phyloP scores from a whole-genome alignment of 2,888 invertebrate genomes.

The Kuschelorhynchus macadamiae region DNA sequence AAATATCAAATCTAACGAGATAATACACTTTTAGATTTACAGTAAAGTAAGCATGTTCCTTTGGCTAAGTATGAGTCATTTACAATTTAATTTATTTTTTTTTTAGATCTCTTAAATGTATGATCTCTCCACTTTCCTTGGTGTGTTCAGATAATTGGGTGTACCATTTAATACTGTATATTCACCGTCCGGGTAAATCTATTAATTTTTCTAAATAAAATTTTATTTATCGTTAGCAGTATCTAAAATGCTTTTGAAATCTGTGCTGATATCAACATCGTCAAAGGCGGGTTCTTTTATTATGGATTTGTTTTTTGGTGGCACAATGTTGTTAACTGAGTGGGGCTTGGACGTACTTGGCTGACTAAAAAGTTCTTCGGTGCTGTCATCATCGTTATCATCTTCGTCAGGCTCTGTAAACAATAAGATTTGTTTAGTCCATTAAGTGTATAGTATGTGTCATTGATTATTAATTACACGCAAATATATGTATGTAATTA shows the following conservation, averaged over 20 bases:
- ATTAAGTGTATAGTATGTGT: neutral
- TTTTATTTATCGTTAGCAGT: constrained; percentile 49
- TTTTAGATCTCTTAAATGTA: too few relatives aligned
- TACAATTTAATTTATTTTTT: too few relatives aligned
- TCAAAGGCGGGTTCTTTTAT: constrained; percentile 48
- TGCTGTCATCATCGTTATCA: constrained; percentile 59
- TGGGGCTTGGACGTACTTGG: constrained; percentile 51
- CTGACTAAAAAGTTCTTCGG: constrained; percentile 59
- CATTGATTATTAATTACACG: too few relatives aligned
- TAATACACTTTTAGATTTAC: too few relatives aligned
- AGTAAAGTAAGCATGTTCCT: too few relatives aligned
- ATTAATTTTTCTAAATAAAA: neutral
- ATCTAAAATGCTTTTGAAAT: constrained; percentile 60
- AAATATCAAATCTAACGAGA: too few relatives aligned
- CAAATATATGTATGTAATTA: too few relatives aligned
- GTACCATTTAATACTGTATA: too few relatives aligned
- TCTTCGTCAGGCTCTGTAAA: constrained; percentile 26
- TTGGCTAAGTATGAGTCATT: too few relatives aligned
- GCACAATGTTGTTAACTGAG: constrained; percentile 46
- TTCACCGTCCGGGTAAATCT: too few relatives aligned
- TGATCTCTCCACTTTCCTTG: too few relatives aligned
- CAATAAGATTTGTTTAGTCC: neutral
- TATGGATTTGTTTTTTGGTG: constrained; percentile 28
- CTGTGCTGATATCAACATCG: constrained; percentile 57
- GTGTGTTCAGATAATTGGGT: too few relatives aligned